Percentiles rank a stretch among this genome's conserved stretches.
phyloP scores from a whole-genome alignment of 2,888 invertebrate species.

The Mimumesa dahlbomi region DNA sequence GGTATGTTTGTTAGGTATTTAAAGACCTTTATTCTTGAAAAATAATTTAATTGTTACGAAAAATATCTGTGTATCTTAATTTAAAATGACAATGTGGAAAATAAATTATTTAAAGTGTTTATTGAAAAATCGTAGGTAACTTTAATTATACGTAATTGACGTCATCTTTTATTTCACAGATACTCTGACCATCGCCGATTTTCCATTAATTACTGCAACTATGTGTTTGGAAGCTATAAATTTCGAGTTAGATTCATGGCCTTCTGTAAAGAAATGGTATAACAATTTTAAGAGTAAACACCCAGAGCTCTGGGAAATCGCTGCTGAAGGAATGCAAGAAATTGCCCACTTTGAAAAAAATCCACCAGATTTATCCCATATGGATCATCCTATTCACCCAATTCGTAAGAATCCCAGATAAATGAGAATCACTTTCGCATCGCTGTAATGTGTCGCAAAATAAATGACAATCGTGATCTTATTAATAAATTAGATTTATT shows the following conservation, averaged over 20 bases:
- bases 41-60: too few relatives aligned
- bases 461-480: neutral
- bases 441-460: neutral
- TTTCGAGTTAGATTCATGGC: conserved; percentile 85
- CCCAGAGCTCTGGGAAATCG: conserved; percentile 87
- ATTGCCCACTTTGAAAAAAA: conserved; percentile 86
- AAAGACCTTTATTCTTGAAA: too few relatives aligned
- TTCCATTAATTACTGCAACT: conserved; percentile 86
- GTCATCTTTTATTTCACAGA: conserved; percentile 79
- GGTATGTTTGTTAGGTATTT: too few relatives aligned
- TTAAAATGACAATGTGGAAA: too few relatives aligned
- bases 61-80: too few relatives aligned
- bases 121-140: too few relatives aligned
- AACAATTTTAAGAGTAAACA: conserved; percentile 85
- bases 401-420: conserved; percentile 80
- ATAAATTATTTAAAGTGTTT: too few relatives aligned
- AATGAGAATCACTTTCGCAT: neutral
- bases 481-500: conserved; percentile 45
- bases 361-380: conserved; percentile 87
- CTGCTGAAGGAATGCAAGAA: conserved; percentile 86
- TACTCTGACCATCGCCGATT: conserved; percentile 88
- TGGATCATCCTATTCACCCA: conserved; percentile 89
- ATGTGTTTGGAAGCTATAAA: conserved; percentile 88
- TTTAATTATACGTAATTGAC: too few relatives aligned
- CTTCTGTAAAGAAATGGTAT: conserved; percentile 85